Percentiles rank a stretch among this genome's conserved stretches.
Conservation (phyloP, 2,113 vertebrate species). For the Lichenostomus cassidix region DNA sequence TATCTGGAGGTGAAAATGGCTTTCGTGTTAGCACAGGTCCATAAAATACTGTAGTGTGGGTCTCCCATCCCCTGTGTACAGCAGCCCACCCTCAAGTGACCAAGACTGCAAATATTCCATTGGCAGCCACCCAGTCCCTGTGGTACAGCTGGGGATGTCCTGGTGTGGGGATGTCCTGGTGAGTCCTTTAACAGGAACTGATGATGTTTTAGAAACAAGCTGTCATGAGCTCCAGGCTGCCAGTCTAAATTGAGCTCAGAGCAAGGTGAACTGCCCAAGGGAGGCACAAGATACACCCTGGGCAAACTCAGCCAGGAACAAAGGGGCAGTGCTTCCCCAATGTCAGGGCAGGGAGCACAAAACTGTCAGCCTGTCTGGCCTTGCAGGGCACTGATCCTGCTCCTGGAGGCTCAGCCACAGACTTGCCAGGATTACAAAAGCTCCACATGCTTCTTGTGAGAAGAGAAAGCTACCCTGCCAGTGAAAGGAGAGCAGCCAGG, state of each 20-base stretch:
- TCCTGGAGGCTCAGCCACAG: not conserved
- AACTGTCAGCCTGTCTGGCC: not conserved
- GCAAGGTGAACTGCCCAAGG: not conserved
- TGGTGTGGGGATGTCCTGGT: fast-evolving
- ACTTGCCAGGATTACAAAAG: not conserved
- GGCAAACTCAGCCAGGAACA: not conserved
- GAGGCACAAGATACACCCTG: not conserved
- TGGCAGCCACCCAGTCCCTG: not conserved
- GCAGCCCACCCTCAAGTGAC: not conserved
- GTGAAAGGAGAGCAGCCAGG: not conserved
- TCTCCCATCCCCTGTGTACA: not conserved
- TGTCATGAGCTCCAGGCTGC: not conserved
- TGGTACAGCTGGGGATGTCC: not conserved
- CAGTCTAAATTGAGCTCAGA: not conserved
- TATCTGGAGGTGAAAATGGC: not conserved
- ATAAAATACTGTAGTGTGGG: fast-evolving
- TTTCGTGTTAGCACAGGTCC: not conserved
- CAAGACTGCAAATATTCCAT: not conserved
- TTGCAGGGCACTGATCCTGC: not conserved
- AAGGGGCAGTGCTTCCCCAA: fast-evolving
- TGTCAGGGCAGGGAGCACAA: not conserved
- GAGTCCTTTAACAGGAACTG: not conserved
- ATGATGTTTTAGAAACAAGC: not conserved
- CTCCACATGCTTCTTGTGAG: not conserved
- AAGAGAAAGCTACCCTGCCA: not conserved